Percentiles rank a stretch among this genome's conserved stretches.
Conservation (phyloP, 1,140 invertebrate genomes). For the Helicorthomorpha holstii region DNA sequence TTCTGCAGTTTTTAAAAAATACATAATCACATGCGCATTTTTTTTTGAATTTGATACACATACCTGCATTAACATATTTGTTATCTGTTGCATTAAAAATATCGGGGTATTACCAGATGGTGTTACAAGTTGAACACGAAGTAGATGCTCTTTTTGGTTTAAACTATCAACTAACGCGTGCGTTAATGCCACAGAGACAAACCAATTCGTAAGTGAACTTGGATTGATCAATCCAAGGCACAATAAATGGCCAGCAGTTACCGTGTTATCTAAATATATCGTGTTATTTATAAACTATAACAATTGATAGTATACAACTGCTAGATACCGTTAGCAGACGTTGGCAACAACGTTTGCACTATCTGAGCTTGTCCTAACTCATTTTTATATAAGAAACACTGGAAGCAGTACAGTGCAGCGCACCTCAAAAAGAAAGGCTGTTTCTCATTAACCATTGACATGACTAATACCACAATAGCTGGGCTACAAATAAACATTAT, state of each 20-base stretch:
- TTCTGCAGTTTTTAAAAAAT: conserved; percentile 28
- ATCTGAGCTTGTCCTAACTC: conserved; percentile 70
- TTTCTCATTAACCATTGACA: conserved; percentile 99
- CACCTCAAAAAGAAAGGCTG: conserved; percentile 81
- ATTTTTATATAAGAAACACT: conserved; percentile 91
- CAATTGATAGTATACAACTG: neutral
- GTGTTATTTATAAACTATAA: neutral
- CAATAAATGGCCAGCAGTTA: conserved; percentile 67
- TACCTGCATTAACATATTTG: conserved; percentile 57
- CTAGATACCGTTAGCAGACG: conserved; percentile 49
- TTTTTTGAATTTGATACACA: neutral
- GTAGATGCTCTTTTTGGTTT: conserved; percentile 77
- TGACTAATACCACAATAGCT: conserved; percentile 80
- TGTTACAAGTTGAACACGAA: conserved; percentile 78
- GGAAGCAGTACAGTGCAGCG: conserved; percentile 91
- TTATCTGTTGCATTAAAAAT: conserved; percentile 73
- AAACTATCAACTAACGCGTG: conserved; percentile 79
- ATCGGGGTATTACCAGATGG: conserved; percentile 65
- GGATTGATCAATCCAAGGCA: conserved; percentile 82
- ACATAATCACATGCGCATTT: no score
- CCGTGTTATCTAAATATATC: conserved; percentile 12
- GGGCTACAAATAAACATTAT: conserved; percentile 34
- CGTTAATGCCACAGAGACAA: conserved; percentile 75
- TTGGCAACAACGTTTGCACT: conserved; percentile 78
- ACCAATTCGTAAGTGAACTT: conserved; percentile 94